Evolutionary conservation across 2,888 invertebrate species (phyloP), one percentile per base, ranked within the genome.

Genomic region (Trichacis sp.): DNA sequence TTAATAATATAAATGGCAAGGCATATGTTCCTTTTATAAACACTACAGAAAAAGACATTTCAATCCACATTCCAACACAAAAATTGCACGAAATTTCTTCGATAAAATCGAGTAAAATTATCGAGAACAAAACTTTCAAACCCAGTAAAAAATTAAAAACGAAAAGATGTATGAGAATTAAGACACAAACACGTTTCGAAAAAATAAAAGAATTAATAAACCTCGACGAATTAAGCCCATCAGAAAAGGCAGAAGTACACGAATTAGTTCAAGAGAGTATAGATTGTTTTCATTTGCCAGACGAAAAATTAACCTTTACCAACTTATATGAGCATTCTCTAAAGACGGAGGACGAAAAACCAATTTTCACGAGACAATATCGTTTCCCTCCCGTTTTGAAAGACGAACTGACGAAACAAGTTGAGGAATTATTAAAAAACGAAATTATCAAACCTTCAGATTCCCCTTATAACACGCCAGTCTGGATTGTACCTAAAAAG

Each of bases 401-500:
- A 20, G 59, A 69, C 1, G 69, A 69, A 57, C 48, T 63, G 14
- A 43, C 53, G 14, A 1, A 42, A 1, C 69, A 69, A 56, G 46
- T 59, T 0, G n/a, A 50, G n/a, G 63, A 68, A 15, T n/a, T 63
- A 17, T 36, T 67, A 0, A 30, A 58, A 15, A 43, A 60, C 9
- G 33, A 49, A 1, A 60, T 69, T 2, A 59, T 68, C 4, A 48
- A 30, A 48, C 52, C 42, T 2, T 59, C 60, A 9, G 17, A 43
- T 1, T 62, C 62, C 2, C 65, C 68, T 6, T 68, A 55, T 12
- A 53, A 49, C 14, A 53, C 68, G 2, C 66, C 69, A 0, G 18
- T 69, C 1, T 69, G 66, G 58, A 54, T 70, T 1, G 69, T 70
- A 0, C 68, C 66, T 0, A 69, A 71, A 20, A 71, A 70, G 36